phyloP scores from a whole-genome alignment of 2,113 vertebrate genomes.

The Macquaria ambigua region DNA sequence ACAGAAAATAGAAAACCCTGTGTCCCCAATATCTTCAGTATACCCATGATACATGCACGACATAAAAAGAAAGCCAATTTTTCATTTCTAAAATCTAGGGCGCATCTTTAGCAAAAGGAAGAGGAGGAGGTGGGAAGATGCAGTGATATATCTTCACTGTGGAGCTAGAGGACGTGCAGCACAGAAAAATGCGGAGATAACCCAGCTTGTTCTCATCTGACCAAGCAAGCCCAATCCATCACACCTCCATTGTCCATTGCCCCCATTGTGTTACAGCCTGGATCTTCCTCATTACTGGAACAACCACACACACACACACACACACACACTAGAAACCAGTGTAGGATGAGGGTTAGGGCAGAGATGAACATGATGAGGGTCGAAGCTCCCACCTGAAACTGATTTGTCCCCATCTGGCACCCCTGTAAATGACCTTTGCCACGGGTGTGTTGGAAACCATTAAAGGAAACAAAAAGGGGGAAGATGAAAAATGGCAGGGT shows the following conservation, averaged over 20 bases:
- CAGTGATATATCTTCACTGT: constrained; percentile 46
- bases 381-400: constrained; percentile 49
- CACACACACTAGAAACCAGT: constrained; percentile 14
- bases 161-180: constrained; percentile 16
- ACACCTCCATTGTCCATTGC: constrained; percentile 62
- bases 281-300: constrained; percentile 63
- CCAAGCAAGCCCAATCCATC: constrained; percentile 73
- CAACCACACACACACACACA: constrained; percentile 8
- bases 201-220: constrained; percentile 53
- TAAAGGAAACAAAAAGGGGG: constrained; percentile 33
- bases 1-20: background rate
- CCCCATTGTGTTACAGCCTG: constrained; percentile 64
- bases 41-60: constrained; percentile 17
- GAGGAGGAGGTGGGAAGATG: constrained; percentile 33
- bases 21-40: constrained; percentile 33
- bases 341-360: background rate
- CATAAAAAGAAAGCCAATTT: constrained; percentile 46
- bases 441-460: constrained; percentile 44
- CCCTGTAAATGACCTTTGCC: constrained; percentile 46
- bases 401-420: constrained; percentile 60
- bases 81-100: constrained; percentile 61
- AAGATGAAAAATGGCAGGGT: constrained; percentile 27
- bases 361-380: constrained; percentile 23
- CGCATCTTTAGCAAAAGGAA: constrained; percentile 41
- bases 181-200: constrained; percentile 29